A percentile compares a stretch with the other conserved stretches of the same genome.
Conservation (phyloP, 2,797 vertebrate species). For the Halcyon leucocephala region DNA sequence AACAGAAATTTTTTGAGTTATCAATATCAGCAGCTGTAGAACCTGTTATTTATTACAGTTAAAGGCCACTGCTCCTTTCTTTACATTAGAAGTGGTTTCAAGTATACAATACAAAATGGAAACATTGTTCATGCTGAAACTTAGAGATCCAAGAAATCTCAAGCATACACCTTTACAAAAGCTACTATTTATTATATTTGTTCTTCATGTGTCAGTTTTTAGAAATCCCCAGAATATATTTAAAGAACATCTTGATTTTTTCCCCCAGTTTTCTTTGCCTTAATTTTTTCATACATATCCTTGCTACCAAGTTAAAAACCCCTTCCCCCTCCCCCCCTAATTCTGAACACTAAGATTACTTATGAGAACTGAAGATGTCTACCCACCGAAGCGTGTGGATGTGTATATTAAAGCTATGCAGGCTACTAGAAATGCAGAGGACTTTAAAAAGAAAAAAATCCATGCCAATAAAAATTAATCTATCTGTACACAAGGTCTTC, state of each 20-base stretch:
- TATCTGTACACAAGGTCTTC: neutral
- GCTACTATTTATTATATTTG: neutral
- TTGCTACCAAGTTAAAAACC: neutral
- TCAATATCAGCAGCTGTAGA: neutral
- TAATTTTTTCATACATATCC: neutral
- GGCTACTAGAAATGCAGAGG: neutral
- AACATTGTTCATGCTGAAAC: neutral
- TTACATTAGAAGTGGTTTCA: neutral
- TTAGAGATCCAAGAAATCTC: neutral
- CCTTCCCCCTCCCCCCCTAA: neutral
- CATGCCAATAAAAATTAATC: neutral
- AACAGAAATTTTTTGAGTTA: neutral
- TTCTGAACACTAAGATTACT: neutral
- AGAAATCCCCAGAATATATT: neutral
- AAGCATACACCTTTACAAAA: neutral
- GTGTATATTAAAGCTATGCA: neutral
- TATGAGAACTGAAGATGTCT: neutral
- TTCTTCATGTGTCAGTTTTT: neutral
- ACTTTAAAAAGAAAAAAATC: too few relatives aligned
- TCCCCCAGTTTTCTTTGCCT: neutral
- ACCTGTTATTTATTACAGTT: neutral
- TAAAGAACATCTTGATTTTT: neutral
- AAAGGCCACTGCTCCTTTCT: neutral
- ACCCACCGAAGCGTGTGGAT: rapidly evolving
- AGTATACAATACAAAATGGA: neutral